phyloP scores from a whole-genome alignment of 1,140 invertebrate species.

The Phortica variegata region DNA sequence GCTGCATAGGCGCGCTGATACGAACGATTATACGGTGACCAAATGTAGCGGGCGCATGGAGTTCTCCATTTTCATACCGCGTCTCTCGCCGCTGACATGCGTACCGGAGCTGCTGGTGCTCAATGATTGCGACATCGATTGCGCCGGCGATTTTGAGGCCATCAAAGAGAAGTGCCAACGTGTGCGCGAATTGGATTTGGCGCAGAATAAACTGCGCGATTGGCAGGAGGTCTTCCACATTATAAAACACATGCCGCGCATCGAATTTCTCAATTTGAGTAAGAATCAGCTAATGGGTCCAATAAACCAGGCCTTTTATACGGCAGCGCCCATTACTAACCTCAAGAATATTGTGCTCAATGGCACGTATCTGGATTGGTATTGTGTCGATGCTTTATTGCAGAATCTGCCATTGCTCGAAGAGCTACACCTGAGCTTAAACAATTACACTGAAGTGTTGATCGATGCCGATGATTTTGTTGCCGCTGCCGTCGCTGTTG shows the following conservation, averaged over 20 bases:
- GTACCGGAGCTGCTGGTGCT: constrained; percentile 83
- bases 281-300: constrained; percentile 78
- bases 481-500: constrained; percentile 30
- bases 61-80: constrained; percentile 78
- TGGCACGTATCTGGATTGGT: constrained; percentile 81
- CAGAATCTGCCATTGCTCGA: constrained; percentile 74
- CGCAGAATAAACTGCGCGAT: constrained; percentile 82
- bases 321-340: constrained; percentile 61
- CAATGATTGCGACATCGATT: constrained; percentile 86
- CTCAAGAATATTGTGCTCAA: constrained; percentile 81
- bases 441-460: constrained; percentile 75
- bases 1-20: constrained; percentile 56
- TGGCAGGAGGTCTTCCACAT: constrained; percentile 87
- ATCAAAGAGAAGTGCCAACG: constrained; percentile 78
- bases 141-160: constrained; percentile 76
- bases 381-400: constrained; percentile 74
- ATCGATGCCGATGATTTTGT: constrained; percentile 52
- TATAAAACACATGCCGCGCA: constrained; percentile 78
- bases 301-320: too few relatives aligned
- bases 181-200: constrained; percentile 86
- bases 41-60: constrained; percentile 46
- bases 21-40: constrained; percentile 44
- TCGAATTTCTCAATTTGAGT: constrained; percentile 88
- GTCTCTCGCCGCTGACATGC: constrained; percentile 71
- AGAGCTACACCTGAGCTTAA: constrained; percentile 87